Percentiles rank a stretch among this genome's conserved stretches.
phyloP scores from a whole-genome alignment of 2,113 vertebrate species.

The Camelus bactrianus region DNA sequence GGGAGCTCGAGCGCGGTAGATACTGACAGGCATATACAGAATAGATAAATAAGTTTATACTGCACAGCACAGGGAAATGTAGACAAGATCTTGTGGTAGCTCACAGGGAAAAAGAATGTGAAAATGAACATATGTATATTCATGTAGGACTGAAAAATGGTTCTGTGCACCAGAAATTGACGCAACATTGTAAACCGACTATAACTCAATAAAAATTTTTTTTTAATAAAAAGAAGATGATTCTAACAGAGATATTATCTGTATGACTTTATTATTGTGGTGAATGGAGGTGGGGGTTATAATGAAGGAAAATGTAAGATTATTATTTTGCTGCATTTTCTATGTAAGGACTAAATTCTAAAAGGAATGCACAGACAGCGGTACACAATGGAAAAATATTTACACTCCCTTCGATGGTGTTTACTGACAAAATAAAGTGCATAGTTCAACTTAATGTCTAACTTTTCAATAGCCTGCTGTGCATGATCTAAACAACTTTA shows the following conservation, averaged over 20 bases:
- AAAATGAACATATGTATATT: too few relatives aligned
- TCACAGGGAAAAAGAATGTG: too few relatives aligned
- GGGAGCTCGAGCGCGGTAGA: too few relatives aligned
- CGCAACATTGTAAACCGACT: too few relatives aligned
- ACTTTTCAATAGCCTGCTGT: neutral
- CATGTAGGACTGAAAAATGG: too few relatives aligned
- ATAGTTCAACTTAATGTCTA: constrained; percentile 8
- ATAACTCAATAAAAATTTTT: too few relatives aligned
- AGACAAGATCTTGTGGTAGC: too few relatives aligned
- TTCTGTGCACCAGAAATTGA: too few relatives aligned
- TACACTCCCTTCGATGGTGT: neutral
- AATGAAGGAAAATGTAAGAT: neutral
- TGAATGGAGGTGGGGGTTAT: neutral
- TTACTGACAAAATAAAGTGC: constrained; percentile 49
- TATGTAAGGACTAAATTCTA: neutral
- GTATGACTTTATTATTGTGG: neutral
- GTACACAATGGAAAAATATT: neutral
- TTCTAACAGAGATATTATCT: neutral
- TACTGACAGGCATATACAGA: too few relatives aligned
- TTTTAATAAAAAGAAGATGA: neutral
- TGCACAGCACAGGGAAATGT: too few relatives aligned
- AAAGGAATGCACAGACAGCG: neutral
- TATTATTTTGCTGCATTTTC: neutral
- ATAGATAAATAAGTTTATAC: too few relatives aligned
- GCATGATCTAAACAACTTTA: constrained; percentile 43